These are phyloP conservation scores for Quiscalus mexicanus DNA, from an alignment of 2,113 vertebrate genomes.

Conservation along the genomic window DNA sequence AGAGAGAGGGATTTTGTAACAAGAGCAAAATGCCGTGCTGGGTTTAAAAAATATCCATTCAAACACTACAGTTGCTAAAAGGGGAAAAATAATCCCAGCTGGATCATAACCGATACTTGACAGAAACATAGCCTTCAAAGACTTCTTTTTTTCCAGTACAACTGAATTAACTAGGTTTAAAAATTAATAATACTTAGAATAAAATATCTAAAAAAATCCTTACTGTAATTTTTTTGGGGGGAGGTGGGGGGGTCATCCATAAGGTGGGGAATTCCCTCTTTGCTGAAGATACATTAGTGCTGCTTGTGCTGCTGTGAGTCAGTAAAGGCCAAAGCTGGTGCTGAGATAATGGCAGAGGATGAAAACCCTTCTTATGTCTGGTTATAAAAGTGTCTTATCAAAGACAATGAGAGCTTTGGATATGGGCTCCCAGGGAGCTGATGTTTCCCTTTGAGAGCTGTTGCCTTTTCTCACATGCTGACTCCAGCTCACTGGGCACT, in stretches of 20 bases:
- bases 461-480: neutral
- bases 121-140: neutral
- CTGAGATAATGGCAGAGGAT: neutral
- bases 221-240: neutral
- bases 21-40: neutral
- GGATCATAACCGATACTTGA: neutral
- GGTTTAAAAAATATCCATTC: neutral
- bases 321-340: neutral
- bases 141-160: neutral
- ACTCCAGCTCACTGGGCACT: neutral
- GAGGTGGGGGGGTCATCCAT: fast-evolving
- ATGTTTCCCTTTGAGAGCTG: neutral
- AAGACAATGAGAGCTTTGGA: neutral
- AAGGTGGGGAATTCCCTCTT: neutral
- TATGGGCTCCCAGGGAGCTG: neutral
- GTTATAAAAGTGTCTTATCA: neutral
- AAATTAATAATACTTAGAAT: neutral
- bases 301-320: neutral
- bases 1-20: neutral
- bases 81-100: conserved; percentile 6
- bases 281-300: neutral
- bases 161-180: neutral
- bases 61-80: neutral
- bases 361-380: neutral
- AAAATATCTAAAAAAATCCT: neutral